Conservation (phyloP, 1,140 invertebrate genomes). For the Atta cephalotes region DNA sequence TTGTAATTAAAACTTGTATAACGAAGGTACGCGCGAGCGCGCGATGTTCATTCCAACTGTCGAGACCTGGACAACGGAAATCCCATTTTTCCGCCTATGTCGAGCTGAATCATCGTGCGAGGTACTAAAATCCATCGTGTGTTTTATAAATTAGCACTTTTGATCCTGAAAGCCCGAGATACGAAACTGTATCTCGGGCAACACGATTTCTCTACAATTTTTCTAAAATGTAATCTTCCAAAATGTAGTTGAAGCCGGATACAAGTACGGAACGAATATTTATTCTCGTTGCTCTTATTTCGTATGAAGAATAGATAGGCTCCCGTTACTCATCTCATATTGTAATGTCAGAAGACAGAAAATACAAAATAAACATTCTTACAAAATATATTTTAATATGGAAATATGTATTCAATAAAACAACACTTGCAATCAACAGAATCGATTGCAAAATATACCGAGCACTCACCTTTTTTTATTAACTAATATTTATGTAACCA, state of each 20-base stretch:
- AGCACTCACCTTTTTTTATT: too few relatives aligned
- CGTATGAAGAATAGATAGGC: background rate
- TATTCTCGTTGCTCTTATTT: background rate
- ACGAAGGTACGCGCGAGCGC: slow-evolving; percentile 59
- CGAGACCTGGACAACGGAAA: slow-evolving; percentile 10
- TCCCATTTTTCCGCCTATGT: slow-evolving; percentile 45
- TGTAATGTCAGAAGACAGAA: too few relatives aligned
- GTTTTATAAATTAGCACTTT: slow-evolving; percentile 31
- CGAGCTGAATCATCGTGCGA: slow-evolving; percentile 10
- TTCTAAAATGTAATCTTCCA: background rate
- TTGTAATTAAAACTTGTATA: slow-evolving; percentile 76
- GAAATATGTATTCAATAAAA: too few relatives aligned
- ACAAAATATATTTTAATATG: too few relatives aligned
- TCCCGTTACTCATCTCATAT: too few relatives aligned
- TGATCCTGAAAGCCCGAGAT: background rate
- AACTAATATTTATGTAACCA: too few relatives aligned
- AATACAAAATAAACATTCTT: too few relatives aligned
- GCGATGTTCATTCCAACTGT: slow-evolving; percentile 53
- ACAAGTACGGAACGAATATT: background rate
- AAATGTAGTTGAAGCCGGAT: background rate
- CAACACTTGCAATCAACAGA: too few relatives aligned
- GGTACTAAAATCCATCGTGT: slow-evolving; percentile 26
- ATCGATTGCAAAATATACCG: too few relatives aligned
- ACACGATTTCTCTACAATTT: background rate
- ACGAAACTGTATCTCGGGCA: background rate